Evolutionary conservation across 2,888 invertebrate genomes (phyloP).

Genomic region (Frankliniella intonsa): DNA sequence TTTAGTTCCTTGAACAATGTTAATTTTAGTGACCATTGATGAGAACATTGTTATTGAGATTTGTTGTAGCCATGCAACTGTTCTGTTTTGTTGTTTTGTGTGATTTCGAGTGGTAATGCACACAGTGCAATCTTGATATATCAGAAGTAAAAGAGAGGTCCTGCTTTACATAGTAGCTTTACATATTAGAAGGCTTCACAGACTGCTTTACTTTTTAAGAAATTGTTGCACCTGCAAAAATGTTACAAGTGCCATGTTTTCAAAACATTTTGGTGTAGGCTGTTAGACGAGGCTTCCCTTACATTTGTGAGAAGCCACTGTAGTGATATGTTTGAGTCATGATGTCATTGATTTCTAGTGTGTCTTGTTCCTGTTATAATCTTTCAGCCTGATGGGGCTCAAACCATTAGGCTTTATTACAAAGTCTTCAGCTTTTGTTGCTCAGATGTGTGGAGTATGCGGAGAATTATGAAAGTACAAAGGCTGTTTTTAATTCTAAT

Average conservation of each 20-base stretch:
- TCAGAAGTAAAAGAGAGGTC: neutral
- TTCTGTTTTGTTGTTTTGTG: neutral
- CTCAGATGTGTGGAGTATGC: neutral
- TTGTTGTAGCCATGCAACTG: slow-evolving; percentile 4
- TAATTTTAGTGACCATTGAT: neutral
- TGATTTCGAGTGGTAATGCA: neutral
- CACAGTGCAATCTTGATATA: neutral
- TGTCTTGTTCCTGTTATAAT: neutral
- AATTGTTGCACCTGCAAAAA: neutral
- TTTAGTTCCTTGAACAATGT: slow-evolving; percentile 21
- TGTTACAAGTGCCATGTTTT: neutral
- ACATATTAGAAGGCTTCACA: too few species aligned
- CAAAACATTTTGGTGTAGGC: neutral
- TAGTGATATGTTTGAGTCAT: slow-evolving; percentile 19
- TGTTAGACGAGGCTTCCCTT: neutral
- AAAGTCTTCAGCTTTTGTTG: neutral
- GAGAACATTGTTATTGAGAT: neutral
- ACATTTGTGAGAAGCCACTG: neutral
- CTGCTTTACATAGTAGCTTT: too few species aligned
- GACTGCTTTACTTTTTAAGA: neutral
- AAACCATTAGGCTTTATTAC: neutral
- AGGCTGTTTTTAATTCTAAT: neutral
- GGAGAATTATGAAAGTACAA: neutral
- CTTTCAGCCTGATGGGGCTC: neutral
- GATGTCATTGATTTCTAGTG: slow-evolving; percentile 11